A percentile compares a stretch with the other conserved stretches of the same genome.
Conservation (phyloP, 2,113 vertebrate species). For the Cyanistes caeruleus region DNA sequence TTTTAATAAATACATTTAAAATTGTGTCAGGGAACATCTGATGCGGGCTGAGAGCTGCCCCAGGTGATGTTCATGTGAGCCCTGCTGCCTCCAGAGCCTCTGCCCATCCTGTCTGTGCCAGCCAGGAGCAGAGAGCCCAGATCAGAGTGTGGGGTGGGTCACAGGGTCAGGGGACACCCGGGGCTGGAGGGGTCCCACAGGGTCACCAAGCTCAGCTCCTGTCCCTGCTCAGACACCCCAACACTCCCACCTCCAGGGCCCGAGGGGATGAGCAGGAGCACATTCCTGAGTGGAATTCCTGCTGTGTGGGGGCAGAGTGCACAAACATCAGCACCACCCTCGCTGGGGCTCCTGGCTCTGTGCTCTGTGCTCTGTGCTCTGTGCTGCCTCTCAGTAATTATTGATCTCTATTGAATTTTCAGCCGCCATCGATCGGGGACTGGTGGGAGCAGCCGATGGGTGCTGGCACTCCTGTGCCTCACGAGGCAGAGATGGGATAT, state of each 20-base stretch:
- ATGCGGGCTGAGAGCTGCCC: not conserved
- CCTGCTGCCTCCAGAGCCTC: not conserved
- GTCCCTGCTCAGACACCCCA: not conserved
- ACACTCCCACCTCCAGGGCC: accelerated
- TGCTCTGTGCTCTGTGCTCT: not conserved
- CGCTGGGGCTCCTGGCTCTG: not conserved
- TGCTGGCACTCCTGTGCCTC: not conserved
- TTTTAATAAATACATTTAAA: not conserved
- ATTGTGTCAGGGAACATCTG: accelerated
- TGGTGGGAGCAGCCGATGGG: not conserved
- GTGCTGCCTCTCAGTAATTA: too few relatives aligned
- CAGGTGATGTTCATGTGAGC: accelerated
- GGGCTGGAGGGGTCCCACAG: not conserved
- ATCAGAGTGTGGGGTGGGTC: accelerated
- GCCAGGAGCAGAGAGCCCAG: not conserved
- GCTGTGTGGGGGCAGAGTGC: accelerated
- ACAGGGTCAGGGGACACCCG: accelerated
- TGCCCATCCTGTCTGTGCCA: accelerated
- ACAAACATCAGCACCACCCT: accelerated
- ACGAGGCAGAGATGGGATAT: accelerated
- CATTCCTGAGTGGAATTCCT: accelerated
- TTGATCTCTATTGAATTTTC: too few relatives aligned
- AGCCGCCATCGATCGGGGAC: too few relatives aligned
- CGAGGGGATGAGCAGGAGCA: accelerated
- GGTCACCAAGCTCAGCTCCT: accelerated